Evolutionary conservation across 2,113 vertebrate species (phyloP).

Genomic region (Ictidomys tridecemlineatus): DNA sequence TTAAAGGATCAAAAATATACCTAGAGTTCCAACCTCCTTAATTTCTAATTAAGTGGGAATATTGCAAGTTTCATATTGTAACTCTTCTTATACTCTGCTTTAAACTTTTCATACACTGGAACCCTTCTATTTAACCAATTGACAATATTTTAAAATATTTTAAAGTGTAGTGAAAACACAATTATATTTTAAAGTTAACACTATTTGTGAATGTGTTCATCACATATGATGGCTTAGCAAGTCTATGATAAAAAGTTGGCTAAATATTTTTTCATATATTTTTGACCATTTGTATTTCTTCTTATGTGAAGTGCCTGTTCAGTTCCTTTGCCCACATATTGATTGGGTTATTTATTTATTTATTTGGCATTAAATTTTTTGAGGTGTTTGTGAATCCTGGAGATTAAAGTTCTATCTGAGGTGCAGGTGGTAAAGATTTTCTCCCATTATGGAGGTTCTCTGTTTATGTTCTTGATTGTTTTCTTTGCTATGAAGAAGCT

Average conservation of each 20-base stretch:
- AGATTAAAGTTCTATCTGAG: too few species aligned
- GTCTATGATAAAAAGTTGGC: not conserved
- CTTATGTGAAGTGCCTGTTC: too few species aligned
- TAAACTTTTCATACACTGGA: too few species aligned
- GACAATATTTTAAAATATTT: not conserved
- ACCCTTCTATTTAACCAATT: not conserved
- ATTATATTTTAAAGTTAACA: not conserved
- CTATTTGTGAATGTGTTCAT: not conserved
- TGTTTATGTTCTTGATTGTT: too few species aligned
- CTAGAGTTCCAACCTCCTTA: not conserved
- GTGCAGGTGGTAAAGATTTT: too few species aligned
- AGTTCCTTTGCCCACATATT: too few species aligned
- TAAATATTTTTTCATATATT: not conserved
- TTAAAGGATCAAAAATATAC: not conserved
- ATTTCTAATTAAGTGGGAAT: not conserved
- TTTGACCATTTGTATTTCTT: too few species aligned
- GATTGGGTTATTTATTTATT: too few species aligned
- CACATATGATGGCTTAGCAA: not conserved
- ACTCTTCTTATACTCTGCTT: not conserved
- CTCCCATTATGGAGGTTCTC: too few species aligned
- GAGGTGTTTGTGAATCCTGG: too few species aligned
- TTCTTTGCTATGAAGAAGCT: too few species aligned
- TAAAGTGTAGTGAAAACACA: not conserved
- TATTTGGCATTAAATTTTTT: too few species aligned
- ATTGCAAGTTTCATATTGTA: not conserved